Percentiles rank a stretch among this genome's conserved stretches.
Evolutionary conservation across 1,140 invertebrate genomes (phyloP).

Genomic region (Cheumatopsyche charites): DNA sequence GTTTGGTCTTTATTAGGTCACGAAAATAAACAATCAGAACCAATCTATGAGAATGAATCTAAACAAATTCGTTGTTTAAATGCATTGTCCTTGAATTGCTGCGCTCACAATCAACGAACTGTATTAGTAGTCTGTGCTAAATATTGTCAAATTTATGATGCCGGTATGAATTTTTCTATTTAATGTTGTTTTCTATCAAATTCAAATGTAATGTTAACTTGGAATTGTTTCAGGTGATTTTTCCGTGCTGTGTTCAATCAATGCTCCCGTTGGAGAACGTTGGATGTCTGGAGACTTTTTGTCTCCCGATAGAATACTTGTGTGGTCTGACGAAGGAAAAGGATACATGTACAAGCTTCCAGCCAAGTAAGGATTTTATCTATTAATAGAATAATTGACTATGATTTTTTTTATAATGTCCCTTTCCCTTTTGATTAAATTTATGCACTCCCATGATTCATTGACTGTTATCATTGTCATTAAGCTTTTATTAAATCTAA

Average conservation of each 20-base stretch:
- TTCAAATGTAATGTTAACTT: not conserved
- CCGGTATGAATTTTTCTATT: constrained; percentile 55
- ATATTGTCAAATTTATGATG: constrained; percentile 94
- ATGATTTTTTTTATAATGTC: not conserved
- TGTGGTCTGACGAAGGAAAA: constrained; percentile 94
- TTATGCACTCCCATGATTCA: constrained; percentile 35
- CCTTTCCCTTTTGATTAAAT: constrained; percentile 14
- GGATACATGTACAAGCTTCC: constrained; percentile 94
- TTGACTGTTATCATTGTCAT: constrained; percentile 1
- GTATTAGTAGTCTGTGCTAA: constrained; percentile 96
- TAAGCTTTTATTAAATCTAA: not conserved
- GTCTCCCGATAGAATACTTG: constrained; percentile 84
- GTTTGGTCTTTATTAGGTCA: constrained; percentile 93
- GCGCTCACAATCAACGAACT: constrained; percentile 93
- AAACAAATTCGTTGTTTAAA: constrained; percentile 95
- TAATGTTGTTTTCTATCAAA: not conserved
- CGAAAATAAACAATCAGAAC: constrained; percentile 85
- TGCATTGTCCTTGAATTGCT: constrained; percentile 92
- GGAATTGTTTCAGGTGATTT: constrained; percentile 79
- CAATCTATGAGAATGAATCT: constrained; percentile 96
- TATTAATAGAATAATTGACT: not conserved
- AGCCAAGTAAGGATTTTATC: constrained; percentile 77
- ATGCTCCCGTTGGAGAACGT: constrained; percentile 80
- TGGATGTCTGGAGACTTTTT: constrained; percentile 97
- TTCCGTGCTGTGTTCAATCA: constrained; percentile 88